Evolutionary conservation across 2,797 vertebrate species (phyloP), one percentile per base, ranked within the genome.

Genomic region (Oreortyx pictus): DNA sequence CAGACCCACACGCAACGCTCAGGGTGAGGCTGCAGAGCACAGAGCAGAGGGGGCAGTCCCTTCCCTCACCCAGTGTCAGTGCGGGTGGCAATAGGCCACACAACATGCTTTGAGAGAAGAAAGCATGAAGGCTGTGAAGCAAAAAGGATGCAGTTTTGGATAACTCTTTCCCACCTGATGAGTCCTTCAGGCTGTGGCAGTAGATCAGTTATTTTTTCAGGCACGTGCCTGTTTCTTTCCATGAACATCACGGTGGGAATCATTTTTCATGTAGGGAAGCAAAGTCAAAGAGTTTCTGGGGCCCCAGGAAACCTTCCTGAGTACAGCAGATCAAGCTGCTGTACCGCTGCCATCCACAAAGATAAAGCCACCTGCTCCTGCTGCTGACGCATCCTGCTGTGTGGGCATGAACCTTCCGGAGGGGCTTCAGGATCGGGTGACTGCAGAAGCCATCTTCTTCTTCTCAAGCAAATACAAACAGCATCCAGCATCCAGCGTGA

Each of bases 381-480:
- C 76, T 72, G 82, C 84, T 80, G 89, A 88, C 82, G 86, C 68
- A 75, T 85, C n/a, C 70, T 81, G 46, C 85, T 94, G 68, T 62
- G 29, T 22, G 82, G 85, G 47, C 27, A 54, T 72, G 89, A 81
- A 88, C 77, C 66, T 86, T 86, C 70, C 56, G 60, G 33, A 61
- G 17, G 24, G 81, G 50, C 74, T 92, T 93, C 71, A 46, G 59
- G 54, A 88, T 31, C 31, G 54, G 29, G 15, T 23, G 68, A 10
- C 65, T 81, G 72, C 7, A 57, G 44, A 83, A 86, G 24, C 11
- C 67, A 50, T 43, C 31, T 80, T 89, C 27, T 60, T 49, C 77
- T 67, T 67, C 43, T 62, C 33, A 47, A 73, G 41, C 10, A 56
- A 92, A 79, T 81, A 31, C 16, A 43, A 83, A 39, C 25, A 3